Evolutionary conservation across 2,888 invertebrate genomes (phyloP).

Genomic region (Bedellia somnulentella): DNA sequence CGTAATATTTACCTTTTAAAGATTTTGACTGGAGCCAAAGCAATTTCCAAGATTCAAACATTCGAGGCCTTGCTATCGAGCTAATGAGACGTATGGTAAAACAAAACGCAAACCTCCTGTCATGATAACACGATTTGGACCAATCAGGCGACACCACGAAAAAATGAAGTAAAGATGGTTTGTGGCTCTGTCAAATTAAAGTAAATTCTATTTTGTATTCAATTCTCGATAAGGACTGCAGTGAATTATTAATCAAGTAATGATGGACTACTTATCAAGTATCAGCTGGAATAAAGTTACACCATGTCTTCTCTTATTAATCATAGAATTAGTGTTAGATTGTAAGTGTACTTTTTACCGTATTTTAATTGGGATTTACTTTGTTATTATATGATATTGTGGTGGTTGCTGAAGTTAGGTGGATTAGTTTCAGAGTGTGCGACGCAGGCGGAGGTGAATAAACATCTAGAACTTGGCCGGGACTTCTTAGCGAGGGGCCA

Average conservation of each 20-base stretch:
- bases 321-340: conserved; percentile 69
- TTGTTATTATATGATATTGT: background rate
- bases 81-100: too few species aligned
- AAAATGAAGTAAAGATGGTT: conserved; percentile 52
- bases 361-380: conserved; percentile 12
- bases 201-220: conserved; percentile 30
- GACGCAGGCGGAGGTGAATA: conserved; percentile 79
- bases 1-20: too few species aligned
- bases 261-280: conserved; percentile 57
- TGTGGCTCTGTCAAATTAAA: conserved; percentile 39
- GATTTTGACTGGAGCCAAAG: too few species aligned
- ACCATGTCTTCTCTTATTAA: conserved; percentile 67
- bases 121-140: too few species aligned
- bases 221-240: conserved; percentile 24
- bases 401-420: too few species aligned
- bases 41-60: too few species aligned
- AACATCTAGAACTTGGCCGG: conserved; percentile 92
- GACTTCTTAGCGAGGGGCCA: conserved; percentile 91
- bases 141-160: conserved; percentile 60
- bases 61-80: too few species aligned
- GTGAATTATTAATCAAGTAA: conserved; percentile 26
- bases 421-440: conserved; percentile 72
- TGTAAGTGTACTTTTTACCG: conserved; percentile 42
- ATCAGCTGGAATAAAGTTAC: conserved; percentile 65
- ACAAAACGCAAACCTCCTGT: too few species aligned